Evolutionary conservation across 2,113 vertebrate species (phyloP).

Genomic region (Otolemur garnettii): DNA sequence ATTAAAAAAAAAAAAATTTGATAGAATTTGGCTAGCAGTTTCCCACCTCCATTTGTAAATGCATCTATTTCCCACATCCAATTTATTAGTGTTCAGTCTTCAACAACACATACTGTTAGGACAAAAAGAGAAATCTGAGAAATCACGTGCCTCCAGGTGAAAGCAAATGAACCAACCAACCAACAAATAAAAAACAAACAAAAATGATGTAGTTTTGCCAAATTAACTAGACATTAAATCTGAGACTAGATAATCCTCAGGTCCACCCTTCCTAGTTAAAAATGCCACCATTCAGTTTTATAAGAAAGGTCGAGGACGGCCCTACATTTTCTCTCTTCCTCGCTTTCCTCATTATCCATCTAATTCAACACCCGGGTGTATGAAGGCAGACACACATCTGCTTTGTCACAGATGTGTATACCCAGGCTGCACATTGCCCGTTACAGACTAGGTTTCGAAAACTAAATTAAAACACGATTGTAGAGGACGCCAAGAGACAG

Average conservation of each 20-base stretch:
- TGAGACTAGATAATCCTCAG: neutral
- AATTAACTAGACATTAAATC: neutral
- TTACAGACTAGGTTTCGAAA: neutral
- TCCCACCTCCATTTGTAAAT: too few relatives aligned
- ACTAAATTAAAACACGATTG: neutral
- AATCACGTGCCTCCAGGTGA: neutral
- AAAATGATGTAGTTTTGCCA: neutral
- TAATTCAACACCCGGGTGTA: neutral
- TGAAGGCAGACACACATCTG: neutral
- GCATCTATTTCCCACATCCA: neutral
- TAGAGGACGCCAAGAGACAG: too few relatives aligned
- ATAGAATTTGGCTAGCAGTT: neutral
- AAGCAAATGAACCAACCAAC: neutral
- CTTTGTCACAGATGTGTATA: neutral
- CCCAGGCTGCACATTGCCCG: too few relatives aligned
- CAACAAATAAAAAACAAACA: neutral
- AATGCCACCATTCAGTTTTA: neutral
- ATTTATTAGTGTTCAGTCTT: neutral
- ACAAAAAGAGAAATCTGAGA: neutral
- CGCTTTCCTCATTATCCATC: neutral
- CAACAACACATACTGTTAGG: neutral
- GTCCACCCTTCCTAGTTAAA: neutral
- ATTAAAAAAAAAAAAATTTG: neutral
- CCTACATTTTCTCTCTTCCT: neutral
- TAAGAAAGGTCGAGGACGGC: neutral